These are phyloP conservation scores for Dendrocincla fuliginosa DNA, from an alignment of 2,797 vertebrate genomes.

Conservation along the genomic window DNA sequence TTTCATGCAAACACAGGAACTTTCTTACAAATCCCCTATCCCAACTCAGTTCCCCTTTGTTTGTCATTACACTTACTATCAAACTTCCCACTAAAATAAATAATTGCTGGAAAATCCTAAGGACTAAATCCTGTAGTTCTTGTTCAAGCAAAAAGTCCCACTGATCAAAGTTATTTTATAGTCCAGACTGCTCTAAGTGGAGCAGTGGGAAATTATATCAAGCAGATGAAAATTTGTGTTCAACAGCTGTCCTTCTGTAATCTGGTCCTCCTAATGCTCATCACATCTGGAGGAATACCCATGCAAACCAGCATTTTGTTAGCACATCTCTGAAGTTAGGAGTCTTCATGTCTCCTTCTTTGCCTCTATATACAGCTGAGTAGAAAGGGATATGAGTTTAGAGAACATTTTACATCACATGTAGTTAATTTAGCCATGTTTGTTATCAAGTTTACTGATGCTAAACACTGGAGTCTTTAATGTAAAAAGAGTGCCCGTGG, in stretches of 20 bases:
- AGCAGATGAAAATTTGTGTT: background rate
- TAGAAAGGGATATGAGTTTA: background rate
- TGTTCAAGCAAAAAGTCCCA: background rate
- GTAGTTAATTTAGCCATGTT: background rate
- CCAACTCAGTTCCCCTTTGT: background rate
- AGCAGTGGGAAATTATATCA: background rate
- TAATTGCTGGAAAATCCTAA: background rate
- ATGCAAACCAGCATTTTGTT: background rate
- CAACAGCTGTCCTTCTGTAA: background rate
- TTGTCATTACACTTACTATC: background rate
- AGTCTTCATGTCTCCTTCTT: background rate
- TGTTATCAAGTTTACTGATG: background rate
- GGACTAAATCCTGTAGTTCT: background rate
- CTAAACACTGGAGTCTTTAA: background rate
- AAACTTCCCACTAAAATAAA: constrained; percentile 8
- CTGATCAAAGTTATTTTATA: background rate
- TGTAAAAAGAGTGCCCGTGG: background rate
- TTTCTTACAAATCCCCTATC: background rate
- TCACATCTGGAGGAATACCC: background rate
- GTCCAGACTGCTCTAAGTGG: background rate
- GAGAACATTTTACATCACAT: background rate
- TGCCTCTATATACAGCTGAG: background rate
- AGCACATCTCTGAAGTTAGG: background rate
- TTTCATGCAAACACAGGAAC: background rate
- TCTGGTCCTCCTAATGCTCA: background rate